phyloP scores from a whole-genome alignment of 2,888 invertebrate genomes.

The Metacarcinus magister region DNA sequence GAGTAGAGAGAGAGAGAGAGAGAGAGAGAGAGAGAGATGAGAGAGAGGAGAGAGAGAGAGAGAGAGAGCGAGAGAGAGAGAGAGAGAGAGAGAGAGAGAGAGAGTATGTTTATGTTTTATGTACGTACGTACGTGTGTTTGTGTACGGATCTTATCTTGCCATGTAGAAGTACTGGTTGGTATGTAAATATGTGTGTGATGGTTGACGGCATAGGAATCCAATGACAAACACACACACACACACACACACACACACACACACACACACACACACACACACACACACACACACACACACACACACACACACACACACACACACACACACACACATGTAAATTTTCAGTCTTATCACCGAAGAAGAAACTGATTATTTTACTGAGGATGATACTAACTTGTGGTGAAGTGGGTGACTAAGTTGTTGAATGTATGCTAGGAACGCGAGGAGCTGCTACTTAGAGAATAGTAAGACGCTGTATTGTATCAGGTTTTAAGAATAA shows the following conservation, averaged over 20 bases:
- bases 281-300: too few species aligned
- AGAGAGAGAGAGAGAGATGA: slow-evolving; percentile 48
- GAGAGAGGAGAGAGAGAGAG: neutral
- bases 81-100: neutral
- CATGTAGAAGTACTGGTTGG: neutral
- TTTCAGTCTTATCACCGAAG: too few species aligned
- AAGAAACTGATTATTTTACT: too few species aligned
- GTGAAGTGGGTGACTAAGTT: too few species aligned
- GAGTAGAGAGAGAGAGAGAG: slow-evolving; percentile 60
- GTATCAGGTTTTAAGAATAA: neutral
- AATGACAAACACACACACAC: neutral
- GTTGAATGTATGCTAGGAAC: neutral
- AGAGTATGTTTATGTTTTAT: neutral
- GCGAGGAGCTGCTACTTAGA: neutral
- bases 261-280: neutral
- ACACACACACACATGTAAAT: too few species aligned
- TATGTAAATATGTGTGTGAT: neutral
- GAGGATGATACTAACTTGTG: too few species aligned
- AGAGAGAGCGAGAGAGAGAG: neutral
- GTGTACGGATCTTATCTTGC: slow-evolving; percentile 9
- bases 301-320: too few species aligned
- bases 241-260: slow-evolving; percentile 22
- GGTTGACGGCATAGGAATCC: neutral
- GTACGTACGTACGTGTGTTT: neutral
- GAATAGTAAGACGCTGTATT: neutral